Evolutionary conservation across 2,797 vertebrate genomes (phyloP).

Genomic region (Lepilemur ruficaudatus): DNA sequence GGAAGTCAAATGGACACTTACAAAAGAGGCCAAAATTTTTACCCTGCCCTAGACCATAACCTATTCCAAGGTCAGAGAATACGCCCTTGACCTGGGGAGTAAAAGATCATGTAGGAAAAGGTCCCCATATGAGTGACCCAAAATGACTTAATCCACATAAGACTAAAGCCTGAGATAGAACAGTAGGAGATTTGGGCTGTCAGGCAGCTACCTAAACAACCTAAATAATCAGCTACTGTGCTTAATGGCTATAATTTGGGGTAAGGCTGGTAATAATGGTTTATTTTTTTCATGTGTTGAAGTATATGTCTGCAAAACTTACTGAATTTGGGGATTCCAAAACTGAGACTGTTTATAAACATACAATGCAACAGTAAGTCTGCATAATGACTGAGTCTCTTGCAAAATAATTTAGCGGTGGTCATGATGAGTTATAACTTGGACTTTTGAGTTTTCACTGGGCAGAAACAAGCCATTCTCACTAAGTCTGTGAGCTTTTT

Average conservation of each 20-base stretch:
- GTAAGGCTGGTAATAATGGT: constrained; percentile 54
- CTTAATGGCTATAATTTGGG: constrained; percentile 75
- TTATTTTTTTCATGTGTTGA: constrained; percentile 62
- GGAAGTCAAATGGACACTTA: not conserved
- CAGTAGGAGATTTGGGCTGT: not conserved
- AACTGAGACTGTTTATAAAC: constrained; percentile 75
- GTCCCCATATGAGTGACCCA: not conserved
- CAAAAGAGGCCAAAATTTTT: not conserved
- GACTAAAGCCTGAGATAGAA: not conserved
- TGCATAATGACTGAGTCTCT: constrained; percentile 62
- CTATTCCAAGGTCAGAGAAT: not conserved
- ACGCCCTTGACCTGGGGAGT: not conserved
- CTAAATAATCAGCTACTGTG: constrained; percentile 56
- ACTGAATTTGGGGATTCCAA: constrained; percentile 55
- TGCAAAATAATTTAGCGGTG: constrained; percentile 45
- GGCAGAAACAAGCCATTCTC: constrained; percentile 62
- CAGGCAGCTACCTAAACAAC: constrained; percentile 1
- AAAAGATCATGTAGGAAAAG: not conserved
- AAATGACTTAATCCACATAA: not conserved
- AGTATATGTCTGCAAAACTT: constrained; percentile 68
- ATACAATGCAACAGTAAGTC: not conserved
- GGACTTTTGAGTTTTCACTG: constrained; percentile 46
- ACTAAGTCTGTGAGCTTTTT: constrained; percentile 16
- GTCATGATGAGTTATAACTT: constrained; percentile 45
- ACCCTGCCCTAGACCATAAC: not conserved